Percentiles rank a stretch among this genome's conserved stretches.
phyloP scores from a whole-genome alignment of 53 echinoderm and acorn worm genomes.

The Patiria pectinifera region DNA sequence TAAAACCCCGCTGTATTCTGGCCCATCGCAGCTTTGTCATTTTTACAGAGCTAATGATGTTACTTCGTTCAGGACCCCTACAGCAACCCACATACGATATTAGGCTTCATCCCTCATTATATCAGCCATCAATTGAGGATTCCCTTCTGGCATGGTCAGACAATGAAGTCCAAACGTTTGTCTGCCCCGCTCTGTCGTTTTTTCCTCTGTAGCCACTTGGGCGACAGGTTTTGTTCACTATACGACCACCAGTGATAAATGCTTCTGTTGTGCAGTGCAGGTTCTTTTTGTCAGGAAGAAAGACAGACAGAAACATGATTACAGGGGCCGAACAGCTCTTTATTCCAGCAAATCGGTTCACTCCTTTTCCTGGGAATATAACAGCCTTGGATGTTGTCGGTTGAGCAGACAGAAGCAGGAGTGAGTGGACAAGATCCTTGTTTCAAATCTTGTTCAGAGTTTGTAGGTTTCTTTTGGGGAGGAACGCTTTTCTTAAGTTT shows the following conservation, averaged over 20 bases:
- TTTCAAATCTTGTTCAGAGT: too few relatives aligned
- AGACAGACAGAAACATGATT: background rate
- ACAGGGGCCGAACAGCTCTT: background rate
- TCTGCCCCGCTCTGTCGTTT: background rate
- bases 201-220: background rate
- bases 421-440: too few relatives aligned
- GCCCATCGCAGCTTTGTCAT: background rate
- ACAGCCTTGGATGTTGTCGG: background rate
- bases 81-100: background rate
- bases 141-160: constrained; percentile 12
- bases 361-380: constrained; percentile 14
- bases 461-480: too few relatives aligned
- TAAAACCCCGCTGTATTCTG: background rate
- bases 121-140: constrained; percentile 19
- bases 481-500: too few relatives aligned
- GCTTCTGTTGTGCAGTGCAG: background rate
- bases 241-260: background rate
- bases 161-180: background rate
- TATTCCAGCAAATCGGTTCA: constrained; percentile 39
- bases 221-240: background rate
- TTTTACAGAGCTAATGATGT: background rate
- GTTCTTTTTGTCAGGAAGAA: background rate
- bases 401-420: too few relatives aligned
- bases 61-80: background rate
- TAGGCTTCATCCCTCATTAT: constrained; percentile 28